Conservation (phyloP, 2,888 invertebrate species). For the Trichopria drosophilae region DNA sequence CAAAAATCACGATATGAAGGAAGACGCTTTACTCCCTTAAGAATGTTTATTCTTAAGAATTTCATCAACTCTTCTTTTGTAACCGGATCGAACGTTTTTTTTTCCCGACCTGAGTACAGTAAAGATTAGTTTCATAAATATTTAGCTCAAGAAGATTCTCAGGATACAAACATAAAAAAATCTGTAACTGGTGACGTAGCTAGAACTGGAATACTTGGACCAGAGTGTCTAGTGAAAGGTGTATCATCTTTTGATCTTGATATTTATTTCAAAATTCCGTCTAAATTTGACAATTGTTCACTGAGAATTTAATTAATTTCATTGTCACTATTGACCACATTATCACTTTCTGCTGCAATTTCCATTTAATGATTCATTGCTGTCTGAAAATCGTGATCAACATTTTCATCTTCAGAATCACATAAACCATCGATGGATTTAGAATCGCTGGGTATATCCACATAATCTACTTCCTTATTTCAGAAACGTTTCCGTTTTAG, state of each 20-base stretch:
- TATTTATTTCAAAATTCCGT: not conserved
- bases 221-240: not conserved
- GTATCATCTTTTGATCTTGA: not conserved
- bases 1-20: not conserved
- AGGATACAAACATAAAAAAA: conserved; percentile 32
- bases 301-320: not conserved
- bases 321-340: not conserved
- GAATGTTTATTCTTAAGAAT: not conserved
- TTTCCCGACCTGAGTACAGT: conserved; percentile 21
- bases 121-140: conserved; percentile 36
- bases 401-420: not conserved
- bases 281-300: not conserved
- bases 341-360: not conserved
- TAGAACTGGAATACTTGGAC: conserved; percentile 2
- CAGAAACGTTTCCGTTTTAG: not conserved
- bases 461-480: not conserved
- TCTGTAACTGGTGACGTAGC: conserved; percentile 22
- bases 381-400: too few relatives aligned
- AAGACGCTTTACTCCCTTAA: not conserved
- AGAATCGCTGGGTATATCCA: conserved; percentile 1
- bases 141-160: conserved; percentile 29
- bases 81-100: conserved; percentile 1
- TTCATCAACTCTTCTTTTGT: not conserved
- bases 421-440: not conserved
- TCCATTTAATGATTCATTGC: not conserved